Conservation (phyloP, 1,140 invertebrate species). For the Camponotus floridanus region DNA sequence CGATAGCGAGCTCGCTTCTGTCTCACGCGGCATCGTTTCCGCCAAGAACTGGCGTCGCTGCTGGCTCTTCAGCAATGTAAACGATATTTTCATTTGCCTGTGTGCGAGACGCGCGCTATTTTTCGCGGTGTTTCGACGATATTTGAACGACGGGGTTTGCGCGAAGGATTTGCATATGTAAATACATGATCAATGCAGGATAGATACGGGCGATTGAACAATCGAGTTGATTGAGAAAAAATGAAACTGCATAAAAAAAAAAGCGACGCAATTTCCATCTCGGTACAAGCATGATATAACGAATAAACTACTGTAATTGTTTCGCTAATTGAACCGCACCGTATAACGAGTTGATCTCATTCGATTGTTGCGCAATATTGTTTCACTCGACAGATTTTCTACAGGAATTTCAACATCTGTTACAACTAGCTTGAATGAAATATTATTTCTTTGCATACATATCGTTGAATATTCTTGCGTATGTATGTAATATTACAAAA, state of each 20-base stretch:
- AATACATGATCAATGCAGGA: slow-evolving; percentile 19
- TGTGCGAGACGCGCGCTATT: background rate
- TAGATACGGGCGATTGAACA: slow-evolving; percentile 41
- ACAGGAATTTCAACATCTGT: background rate
- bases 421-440: slow-evolving; percentile 3
- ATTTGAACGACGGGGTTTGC: background rate
- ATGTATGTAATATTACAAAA: background rate
- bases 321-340: slow-evolving; percentile 46
- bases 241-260: background rate
- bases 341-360: slow-evolving; percentile 33
- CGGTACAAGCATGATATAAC: slow-evolving; percentile 32
- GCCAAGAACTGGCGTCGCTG: background rate
- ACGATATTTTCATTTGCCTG: slow-evolving; percentile 4
- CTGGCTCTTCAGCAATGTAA: background rate
- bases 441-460: background rate
- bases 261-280: slow-evolving; percentile 36
- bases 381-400: background rate
- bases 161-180: slow-evolving; percentile 32
- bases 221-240: slow-evolving; percentile 51
- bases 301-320: slow-evolving; percentile 41
- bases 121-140: slow-evolving; percentile 12
- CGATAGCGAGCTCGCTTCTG: slow-evolving; percentile 12
- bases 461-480: too few species aligned
- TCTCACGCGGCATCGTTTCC: slow-evolving; percentile 10
- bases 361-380: slow-evolving; percentile 48